Evolutionary conservation across 2,113 vertebrate genomes (phyloP).

Genomic region (Dissostichus mawsoni): DNA sequence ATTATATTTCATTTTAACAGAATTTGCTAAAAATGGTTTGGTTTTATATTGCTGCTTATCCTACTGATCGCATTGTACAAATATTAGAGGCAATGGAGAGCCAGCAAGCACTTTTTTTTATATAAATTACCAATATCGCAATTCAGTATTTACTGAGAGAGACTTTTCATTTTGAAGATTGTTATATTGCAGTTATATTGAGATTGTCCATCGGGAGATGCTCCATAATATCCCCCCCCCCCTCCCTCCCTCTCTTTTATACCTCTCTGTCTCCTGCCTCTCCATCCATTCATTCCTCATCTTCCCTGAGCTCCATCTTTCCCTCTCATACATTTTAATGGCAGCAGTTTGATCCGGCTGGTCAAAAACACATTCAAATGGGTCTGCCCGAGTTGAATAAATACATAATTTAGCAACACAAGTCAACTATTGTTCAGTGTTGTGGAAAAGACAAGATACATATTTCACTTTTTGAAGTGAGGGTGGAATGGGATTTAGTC

Average conservation of each 20-base stretch:
- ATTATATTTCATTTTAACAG: too few relatives aligned
- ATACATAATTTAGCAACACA: constrained; percentile 76
- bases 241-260: constrained; percentile 20
- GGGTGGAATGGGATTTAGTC: constrained; percentile 38
- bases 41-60: neutral
- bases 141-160: constrained; percentile 30
- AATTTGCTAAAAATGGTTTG: too few relatives aligned
- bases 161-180: constrained; percentile 41
- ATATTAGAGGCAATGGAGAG: neutral
- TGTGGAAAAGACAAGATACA: constrained; percentile 72
- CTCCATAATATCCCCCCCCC: constrained; percentile 10
- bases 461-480: constrained; percentile 61
- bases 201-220: constrained; percentile 32
- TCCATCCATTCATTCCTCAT: constrained; percentile 38
- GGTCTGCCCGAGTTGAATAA: constrained; percentile 61
- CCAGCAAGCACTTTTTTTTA: too few relatives aligned
- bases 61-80: neutral
- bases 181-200: constrained; percentile 35
- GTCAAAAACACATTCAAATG: constrained; percentile 63
- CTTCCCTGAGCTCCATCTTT: constrained; percentile 26
- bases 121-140: constrained; percentile 4
- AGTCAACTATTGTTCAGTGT: constrained; percentile 61
- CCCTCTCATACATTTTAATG: constrained; percentile 79
- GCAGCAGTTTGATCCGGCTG: constrained; percentile 55
- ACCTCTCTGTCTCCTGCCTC: constrained; percentile 26